Percentiles rank a stretch among this genome's conserved stretches.
Conservation (phyloP, 2,113 vertebrate species). For the Heptranchias perlo region DNA sequence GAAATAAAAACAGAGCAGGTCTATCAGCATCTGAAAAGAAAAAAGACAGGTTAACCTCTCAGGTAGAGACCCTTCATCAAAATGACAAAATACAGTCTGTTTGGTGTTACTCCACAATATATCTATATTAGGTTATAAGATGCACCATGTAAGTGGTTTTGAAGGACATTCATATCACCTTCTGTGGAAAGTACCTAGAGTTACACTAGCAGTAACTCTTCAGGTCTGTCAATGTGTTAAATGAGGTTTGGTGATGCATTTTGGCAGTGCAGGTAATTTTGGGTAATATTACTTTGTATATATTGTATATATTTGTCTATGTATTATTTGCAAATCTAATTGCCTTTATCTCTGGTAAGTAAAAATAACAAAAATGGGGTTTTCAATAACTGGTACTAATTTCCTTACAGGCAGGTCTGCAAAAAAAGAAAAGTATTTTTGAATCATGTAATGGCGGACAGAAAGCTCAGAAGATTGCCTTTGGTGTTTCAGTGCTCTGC, state of each 20-base stretch:
- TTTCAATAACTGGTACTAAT: background rate
- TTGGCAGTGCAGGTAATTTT: background rate
- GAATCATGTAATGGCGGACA: constrained; percentile 17
- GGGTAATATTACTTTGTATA: background rate
- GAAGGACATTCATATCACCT: background rate
- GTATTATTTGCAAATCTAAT: background rate
- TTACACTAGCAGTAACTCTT: background rate
- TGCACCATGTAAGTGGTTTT: background rate
- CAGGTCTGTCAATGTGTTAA: background rate
- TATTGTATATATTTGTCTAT: background rate
- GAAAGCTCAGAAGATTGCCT: background rate
- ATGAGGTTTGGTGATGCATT: background rate
- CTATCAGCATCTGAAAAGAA: background rate
- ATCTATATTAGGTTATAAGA: background rate
- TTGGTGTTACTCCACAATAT: background rate
- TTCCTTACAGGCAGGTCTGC: background rate
- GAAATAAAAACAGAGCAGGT: background rate
- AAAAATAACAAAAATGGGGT: background rate
- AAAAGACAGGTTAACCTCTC: background rate
- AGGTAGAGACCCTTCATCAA: background rate
- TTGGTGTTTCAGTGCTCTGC: background rate
- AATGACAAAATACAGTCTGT: background rate
- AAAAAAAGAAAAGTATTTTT: background rate
- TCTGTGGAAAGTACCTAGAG: constrained; percentile 1
- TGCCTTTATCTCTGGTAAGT: background rate